Percentiles rank a stretch among this genome's conserved stretches.
Conservation (phyloP, 2,113 vertebrate species). For the Felis chaus region DNA sequence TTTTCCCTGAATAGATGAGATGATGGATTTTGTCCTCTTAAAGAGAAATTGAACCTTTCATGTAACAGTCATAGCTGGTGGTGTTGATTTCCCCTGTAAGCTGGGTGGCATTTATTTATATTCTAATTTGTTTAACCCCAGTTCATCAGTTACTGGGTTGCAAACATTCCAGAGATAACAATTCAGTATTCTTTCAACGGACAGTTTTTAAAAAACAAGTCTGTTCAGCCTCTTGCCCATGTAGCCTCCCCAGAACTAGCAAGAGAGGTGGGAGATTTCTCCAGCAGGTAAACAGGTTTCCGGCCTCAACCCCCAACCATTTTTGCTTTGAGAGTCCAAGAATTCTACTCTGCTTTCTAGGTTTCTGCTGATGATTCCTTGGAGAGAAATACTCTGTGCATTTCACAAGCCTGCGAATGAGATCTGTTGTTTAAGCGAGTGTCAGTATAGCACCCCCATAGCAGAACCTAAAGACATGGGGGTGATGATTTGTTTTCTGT, state of each 20-base stretch:
- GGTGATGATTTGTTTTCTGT: neutral
- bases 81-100: rapidly evolving
- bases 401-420: conserved; percentile 8
- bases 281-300: neutral
- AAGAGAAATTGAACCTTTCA: neutral
- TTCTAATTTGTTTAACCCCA: neutral
- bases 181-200: neutral
- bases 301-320: neutral
- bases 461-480: neutral
- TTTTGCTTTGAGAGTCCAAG: neutral
- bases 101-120: neutral
- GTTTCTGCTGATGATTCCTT: neutral
- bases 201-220: neutral
- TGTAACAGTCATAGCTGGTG: no score
- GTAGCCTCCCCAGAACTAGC: neutral
- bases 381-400: neutral
- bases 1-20: neutral
- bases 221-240: neutral
- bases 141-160: neutral
- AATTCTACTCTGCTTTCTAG: neutral
- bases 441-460: neutral
- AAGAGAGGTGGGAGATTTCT: neutral
- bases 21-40: neutral
- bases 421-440: neutral
- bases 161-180: neutral